These are phyloP conservation scores for Melanotaenia trifasciata DNA, from an alignment of 2,797 vertebrate genomes.

Conservation along the genomic window DNA sequence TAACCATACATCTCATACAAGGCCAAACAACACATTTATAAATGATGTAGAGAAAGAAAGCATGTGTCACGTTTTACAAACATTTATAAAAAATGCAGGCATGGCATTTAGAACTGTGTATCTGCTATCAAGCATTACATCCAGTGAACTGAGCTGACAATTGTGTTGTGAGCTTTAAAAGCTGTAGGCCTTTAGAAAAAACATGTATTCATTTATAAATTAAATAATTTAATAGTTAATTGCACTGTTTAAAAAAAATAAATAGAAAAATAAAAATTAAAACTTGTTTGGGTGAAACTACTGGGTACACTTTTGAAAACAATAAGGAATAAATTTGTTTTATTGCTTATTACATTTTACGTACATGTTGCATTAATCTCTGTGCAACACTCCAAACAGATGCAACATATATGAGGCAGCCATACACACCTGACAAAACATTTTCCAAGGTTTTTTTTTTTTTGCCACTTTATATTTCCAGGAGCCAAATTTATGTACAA, in stretches of 20 bases:
- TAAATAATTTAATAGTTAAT: not conserved
- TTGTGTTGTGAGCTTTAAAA: not conserved
- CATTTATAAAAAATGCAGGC: not conserved
- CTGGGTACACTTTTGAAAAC: no score
- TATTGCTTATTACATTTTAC: not conserved
- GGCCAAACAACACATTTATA: conserved; percentile 3
- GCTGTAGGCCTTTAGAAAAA: not conserved
- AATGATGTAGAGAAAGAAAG: conserved; percentile 25
- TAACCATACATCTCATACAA: not conserved
- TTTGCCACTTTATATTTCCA: not conserved
- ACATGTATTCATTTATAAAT: not conserved
- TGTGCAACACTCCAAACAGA: not conserved
- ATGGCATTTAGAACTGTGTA: not conserved
- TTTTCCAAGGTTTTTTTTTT: not conserved
- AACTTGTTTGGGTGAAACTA: no score
- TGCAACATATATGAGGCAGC: not conserved
- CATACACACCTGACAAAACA: not conserved
- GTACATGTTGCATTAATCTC: not conserved
- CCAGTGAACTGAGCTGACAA: not conserved
- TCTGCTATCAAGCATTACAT: not conserved
- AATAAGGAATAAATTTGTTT: not conserved
- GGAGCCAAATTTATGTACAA: not conserved
- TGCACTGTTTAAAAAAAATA: not conserved
- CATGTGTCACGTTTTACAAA: not conserved
- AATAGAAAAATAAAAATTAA: not conserved